Evolutionary conservation across 2,888 invertebrate genomes (phyloP), one percentile per base, ranked within the genome.

Genomic region (Quadriops clusia): DNA sequence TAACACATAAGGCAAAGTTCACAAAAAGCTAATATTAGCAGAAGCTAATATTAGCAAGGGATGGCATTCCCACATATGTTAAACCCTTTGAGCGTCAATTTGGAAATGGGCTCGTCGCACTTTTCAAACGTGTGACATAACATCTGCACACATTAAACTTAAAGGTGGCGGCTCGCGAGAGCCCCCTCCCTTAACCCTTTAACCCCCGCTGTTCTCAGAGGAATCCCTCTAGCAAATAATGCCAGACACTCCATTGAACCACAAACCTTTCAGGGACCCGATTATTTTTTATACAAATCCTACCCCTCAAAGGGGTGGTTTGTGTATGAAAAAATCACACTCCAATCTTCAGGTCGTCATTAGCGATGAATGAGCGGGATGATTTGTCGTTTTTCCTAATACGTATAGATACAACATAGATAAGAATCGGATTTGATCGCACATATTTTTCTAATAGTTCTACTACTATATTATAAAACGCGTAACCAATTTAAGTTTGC

Each of bases 201-300:
- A 34, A 38, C 44, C 44, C 48, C 50, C 49, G 42, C 42, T 41
- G 42, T 45, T 33, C 44, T 39, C 37, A 43, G 32, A 32, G 34
- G 33, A 32, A 40, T 46, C 41, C 46, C 44, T 45, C 39, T 40
- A 41, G 44, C 50, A 56, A 53, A 56, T 56, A 56, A 54, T 52
- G 47, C 51, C 50, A 46, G 51, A 57, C 56, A 58, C 59, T 58
- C 57, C 49, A 57, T 56, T 53, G 51, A 50, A 55, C 60, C 60
- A 41, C 60, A 60, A 58, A 51, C 56, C 58, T 54, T 55, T 55
- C 49, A 47, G 40, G 47, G 52, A 60, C 58, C 58, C 56, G 58
- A 59, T 60, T 60, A 60, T 57, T 57, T 58, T 57, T 57, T 56
- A 51, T 53, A 46, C 49, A 47, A 50, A 51, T 50, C 51, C 45